Conservation (phyloP, 2,797 vertebrate species). For the Sebastes kiyomatsui region DNA sequence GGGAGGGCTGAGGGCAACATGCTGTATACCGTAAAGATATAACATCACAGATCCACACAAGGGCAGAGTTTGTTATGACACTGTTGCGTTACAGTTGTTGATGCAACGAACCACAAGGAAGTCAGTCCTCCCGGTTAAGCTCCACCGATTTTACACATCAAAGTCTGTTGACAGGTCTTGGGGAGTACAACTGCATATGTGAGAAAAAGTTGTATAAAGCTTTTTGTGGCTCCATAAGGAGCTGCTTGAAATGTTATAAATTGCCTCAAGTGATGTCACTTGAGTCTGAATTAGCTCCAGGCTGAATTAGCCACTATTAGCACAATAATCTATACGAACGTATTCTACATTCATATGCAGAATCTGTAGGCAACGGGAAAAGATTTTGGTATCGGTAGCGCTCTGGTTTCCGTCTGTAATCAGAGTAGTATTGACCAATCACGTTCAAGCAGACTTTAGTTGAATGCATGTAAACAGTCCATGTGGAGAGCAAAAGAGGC, state of each 20-base stretch:
- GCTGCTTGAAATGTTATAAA: too few species aligned
- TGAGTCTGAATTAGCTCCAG: neutral
- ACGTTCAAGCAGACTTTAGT: too few species aligned
- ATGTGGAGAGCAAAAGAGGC: too few species aligned
- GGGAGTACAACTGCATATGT: neutral
- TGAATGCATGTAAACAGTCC: too few species aligned
- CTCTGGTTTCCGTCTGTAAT: too few species aligned
- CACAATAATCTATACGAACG: neutral
- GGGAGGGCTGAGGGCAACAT: constrained; percentile 29
- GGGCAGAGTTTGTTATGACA: constrained; percentile 5
- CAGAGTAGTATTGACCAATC: too few species aligned
- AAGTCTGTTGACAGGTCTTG: neutral
- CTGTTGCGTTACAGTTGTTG: neutral
- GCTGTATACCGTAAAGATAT: constrained; percentile 19
- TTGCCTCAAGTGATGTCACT: neutral
- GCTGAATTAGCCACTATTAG: neutral
- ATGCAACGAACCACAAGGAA: neutral
- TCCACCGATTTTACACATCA: neutral
- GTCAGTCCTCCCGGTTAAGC: neutral
- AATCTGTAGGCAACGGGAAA: too few species aligned
- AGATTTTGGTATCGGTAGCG: too few species aligned
- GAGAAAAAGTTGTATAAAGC: too few species aligned
- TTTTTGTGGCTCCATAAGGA: neutral
- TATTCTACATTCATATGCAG: neutral
- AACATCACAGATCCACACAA: constrained; percentile 28